Conservation (phyloP, 2,888 invertebrate genomes). For the Ectemnius cavifrons region DNA sequence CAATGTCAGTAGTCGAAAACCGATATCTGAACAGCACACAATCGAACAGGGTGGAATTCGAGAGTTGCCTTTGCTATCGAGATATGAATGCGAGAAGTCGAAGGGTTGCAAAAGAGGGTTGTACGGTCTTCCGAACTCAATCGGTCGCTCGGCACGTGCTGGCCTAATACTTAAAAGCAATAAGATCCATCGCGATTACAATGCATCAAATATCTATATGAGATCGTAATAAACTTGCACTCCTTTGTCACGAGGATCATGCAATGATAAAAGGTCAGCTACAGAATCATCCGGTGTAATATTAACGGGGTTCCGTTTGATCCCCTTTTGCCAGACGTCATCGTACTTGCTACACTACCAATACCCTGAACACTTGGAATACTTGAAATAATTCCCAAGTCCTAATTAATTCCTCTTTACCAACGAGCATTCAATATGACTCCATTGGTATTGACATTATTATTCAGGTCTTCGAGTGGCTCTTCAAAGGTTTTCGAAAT, state of each 20-base stretch:
- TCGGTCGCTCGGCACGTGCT: constrained; percentile 69
- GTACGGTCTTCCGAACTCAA: constrained; percentile 25
- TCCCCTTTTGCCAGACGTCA: constrained; percentile 26
- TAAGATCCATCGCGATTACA: constrained; percentile 69
- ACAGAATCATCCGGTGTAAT: constrained; percentile 28
- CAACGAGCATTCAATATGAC: too few relatives aligned
- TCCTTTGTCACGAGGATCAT: constrained; percentile 41
- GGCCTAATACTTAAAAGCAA: constrained; percentile 71
- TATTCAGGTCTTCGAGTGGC: too few relatives aligned
- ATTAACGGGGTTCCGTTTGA: constrained; percentile 34
- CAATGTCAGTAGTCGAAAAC: too few relatives aligned
- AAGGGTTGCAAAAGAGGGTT: constrained; percentile 25
- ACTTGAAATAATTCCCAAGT: not conserved
- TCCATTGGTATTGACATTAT: too few relatives aligned
- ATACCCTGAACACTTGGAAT: not conserved
- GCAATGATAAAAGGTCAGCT: constrained; percentile 25
- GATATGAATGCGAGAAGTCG: constrained; percentile 25
- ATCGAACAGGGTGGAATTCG: not conserved
- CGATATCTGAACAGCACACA: too few relatives aligned
- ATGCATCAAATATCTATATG: constrained; percentile 67
- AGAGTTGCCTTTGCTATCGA: constrained; percentile 10
- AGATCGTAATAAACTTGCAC: constrained; percentile 70
- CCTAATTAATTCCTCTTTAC: not conserved
- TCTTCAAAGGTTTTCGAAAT: too few relatives aligned
- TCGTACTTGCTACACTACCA: not conserved